phyloP scores from a whole-genome alignment of 2,113 vertebrate genomes.

The Tupaia chinensis region DNA sequence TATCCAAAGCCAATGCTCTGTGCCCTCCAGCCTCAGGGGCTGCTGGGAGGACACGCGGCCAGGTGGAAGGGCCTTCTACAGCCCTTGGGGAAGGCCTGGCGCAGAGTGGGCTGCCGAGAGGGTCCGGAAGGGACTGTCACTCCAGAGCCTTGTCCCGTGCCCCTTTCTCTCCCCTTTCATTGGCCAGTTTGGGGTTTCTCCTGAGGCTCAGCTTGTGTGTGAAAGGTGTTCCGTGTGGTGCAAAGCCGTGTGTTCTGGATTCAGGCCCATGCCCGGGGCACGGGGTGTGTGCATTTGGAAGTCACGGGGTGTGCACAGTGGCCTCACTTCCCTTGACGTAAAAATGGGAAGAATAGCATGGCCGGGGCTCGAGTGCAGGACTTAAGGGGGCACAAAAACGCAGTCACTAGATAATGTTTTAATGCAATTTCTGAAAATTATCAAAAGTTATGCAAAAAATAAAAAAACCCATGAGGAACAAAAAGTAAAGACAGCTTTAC shows the following conservation, averaged over 20 bases:
- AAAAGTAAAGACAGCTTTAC: background rate
- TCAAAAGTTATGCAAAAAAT: background rate
- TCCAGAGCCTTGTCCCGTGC: conserved; percentile 4
- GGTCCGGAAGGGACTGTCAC: background rate
- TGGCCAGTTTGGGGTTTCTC: background rate
- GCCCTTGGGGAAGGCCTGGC: background rate
- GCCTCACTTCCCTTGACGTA: background rate
- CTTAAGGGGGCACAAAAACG: rapidly evolving
- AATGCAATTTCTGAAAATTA: background rate
- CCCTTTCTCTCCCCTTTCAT: background rate
- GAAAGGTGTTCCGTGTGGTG: background rate
- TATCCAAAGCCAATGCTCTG: background rate
- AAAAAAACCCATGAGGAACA: background rate
- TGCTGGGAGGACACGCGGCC: background rate
- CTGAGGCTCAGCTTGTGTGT: background rate
- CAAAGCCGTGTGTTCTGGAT: background rate
- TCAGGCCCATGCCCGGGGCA: no score
- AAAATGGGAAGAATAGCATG: background rate
- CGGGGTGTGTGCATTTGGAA: no score
- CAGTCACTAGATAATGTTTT: background rate
- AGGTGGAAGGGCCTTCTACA: background rate
- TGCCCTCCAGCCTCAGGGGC: background rate
- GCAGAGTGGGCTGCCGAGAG: background rate
- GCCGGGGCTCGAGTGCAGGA: background rate
- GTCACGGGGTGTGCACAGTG: background rate